Percentiles rank a stretch among this genome's conserved stretches.
Conservation (phyloP, 53 echinoderm and acorn worm genomes). For the Crossaster papposus region DNA sequence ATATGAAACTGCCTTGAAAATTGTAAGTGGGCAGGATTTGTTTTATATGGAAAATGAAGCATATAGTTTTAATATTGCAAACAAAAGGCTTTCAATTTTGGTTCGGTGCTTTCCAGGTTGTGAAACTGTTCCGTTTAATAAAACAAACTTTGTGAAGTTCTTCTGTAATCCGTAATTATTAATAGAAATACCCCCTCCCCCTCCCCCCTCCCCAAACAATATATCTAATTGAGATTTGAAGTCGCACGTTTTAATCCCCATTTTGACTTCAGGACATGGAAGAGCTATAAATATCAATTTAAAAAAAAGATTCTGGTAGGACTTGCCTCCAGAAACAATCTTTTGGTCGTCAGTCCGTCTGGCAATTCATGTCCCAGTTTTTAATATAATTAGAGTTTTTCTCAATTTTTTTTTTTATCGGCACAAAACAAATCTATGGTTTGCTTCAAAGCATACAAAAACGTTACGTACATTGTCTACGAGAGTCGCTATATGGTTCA, state of each 20-base stretch:
- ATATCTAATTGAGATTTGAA: background rate
- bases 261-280: constrained; percentile 30
- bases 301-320: constrained; percentile 29
- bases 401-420: background rate
- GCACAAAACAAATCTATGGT: constrained; percentile 50
- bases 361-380: constrained; percentile 22
- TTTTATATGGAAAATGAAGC: too few relatives aligned
- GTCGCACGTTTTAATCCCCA: constrained; percentile 11
- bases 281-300: constrained; percentile 27
- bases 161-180: too few relatives aligned
- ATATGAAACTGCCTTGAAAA: too few relatives aligned
- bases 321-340: constrained; percentile 2
- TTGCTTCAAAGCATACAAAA: constrained; percentile 54
- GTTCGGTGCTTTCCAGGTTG: too few relatives aligned
- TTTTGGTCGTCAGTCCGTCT: constrained; percentile 43
- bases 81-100: too few relatives aligned
- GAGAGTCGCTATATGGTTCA: constrained; percentile 36
- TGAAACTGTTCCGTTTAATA: too few relatives aligned
- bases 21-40: too few relatives aligned
- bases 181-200: background rate
- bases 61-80: too few relatives aligned
- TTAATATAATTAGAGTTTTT: background rate
- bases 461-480: constrained; percentile 60
- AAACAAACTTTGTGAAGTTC: too few relatives aligned
- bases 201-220: background rate